Evolutionary conservation across 2,888 invertebrate species (phyloP).

Genomic region (Rugalucina vietnamica): DNA sequence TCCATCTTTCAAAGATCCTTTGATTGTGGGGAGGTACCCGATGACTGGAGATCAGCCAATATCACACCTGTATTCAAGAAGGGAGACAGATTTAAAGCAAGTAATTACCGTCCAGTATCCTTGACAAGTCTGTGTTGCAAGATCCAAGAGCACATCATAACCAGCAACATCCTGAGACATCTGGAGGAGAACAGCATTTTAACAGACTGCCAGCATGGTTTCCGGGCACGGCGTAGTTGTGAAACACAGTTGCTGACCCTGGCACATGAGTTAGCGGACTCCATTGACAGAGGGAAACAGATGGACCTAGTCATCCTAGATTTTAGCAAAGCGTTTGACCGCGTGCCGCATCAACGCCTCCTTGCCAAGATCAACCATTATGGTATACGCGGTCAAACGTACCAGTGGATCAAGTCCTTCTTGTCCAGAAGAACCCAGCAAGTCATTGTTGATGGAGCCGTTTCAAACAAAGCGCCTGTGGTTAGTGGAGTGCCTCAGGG

Average conservation of each 20-base stretch:
- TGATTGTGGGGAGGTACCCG: neutral
- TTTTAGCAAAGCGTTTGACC: neutral
- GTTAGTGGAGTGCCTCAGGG: conserved; percentile 5
- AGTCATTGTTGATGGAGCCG: neutral
- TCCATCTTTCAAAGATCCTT: neutral
- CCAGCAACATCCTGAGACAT: neutral
- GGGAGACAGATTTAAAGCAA: neutral
- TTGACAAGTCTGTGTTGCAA: neutral
- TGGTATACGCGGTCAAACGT: neutral
- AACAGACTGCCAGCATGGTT: neutral
- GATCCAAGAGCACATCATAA: neutral
- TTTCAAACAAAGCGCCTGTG: neutral
- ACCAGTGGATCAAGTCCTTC: neutral
- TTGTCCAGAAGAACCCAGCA: neutral
- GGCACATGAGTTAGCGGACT: neutral
- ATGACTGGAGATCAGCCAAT: neutral
- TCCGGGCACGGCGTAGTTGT: neutral
- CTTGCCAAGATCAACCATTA: neutral
- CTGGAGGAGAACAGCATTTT: neutral
- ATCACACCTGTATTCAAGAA: neutral
- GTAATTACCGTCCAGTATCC: neutral
- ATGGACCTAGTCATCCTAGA: neutral
- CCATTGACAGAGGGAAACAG: neutral
- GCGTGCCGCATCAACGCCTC: neutral
- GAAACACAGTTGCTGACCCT: neutral